Evolutionary conservation across 2,113 vertebrate genomes (phyloP), one percentile per base, ranked within the genome.

Genomic region (Phaethon lepturus): DNA sequence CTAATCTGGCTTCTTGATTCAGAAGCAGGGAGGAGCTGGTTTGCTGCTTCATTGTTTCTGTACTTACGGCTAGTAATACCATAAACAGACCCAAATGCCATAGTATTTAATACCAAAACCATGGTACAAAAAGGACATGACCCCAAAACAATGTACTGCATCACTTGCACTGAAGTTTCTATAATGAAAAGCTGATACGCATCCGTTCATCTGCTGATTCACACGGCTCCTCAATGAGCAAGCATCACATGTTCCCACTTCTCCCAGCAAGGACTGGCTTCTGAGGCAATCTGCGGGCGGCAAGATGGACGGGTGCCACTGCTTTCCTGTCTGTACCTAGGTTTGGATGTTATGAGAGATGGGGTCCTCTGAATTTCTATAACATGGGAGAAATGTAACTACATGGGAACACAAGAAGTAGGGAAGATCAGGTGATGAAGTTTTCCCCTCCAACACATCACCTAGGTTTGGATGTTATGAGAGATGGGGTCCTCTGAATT

Each of bases 221-320:
- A 44, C 31, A 28, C 12, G 72, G 15, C 9, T 72, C 16, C 18
- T 49, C 38, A 50, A 5, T 4, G 19, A 50, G 20, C 50, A 29
- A 50, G 20, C 50, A 29, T 49, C 26, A 18, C 10, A 22, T 12
- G 18, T 16, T 47, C 35, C 10, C 2, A 1, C 19, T 56, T 72
- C 18, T 35, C 31, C 13, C 24, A 5, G 1, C 5, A n/a, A 1
- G 1, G 16, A 55, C n/a, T 1, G 1, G 8, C 33, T 62, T 33
- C 31, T 24, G 24, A 75, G 20, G 22, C 45, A 75, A 31, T 10
- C 23, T 49, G 55, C 18, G 73, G 42, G 29, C 1, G 4, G 49
- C 0, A 0, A 67, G 40, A n/a, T 6, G 8, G 11, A 33, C 1
- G 0, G 15, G 7, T 6, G 4, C 15, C 42, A 28, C 31, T 64